These are phyloP conservation scores for Octopus sinensis DNA, from an alignment of 1,140 invertebrate species.

Conservation along the genomic window DNA sequence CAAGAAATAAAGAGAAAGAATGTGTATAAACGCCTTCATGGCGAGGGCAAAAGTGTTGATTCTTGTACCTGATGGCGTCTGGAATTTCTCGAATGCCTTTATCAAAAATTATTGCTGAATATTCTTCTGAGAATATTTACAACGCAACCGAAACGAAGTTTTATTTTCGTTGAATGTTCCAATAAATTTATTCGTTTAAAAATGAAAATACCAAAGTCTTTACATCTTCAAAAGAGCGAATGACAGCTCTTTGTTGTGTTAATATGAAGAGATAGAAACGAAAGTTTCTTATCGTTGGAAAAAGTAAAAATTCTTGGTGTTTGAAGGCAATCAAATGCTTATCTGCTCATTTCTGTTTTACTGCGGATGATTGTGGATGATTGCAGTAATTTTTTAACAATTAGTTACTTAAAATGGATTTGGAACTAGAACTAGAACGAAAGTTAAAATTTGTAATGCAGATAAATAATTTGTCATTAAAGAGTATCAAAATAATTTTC, in stretches of 20 bases:
- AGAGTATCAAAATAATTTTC: slow-evolving; percentile 26
- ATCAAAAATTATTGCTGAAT: slow-evolving; percentile 32
- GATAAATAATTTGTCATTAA: slow-evolving; percentile 15
- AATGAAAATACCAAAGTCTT: slow-evolving; percentile 42
- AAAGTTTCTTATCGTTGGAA: slow-evolving; percentile 57
- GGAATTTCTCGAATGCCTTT: neutral
- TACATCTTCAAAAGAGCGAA: slow-evolving; percentile 55
- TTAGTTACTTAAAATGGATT: slow-evolving; percentile 12
- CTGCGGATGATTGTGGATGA: slow-evolving; percentile 58
- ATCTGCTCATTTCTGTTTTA: slow-evolving; percentile 52
- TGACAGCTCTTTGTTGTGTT: slow-evolving; percentile 53
- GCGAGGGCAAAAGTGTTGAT: slow-evolving; percentile 9
- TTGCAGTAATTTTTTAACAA: slow-evolving; percentile 34
- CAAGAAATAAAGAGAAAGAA: slow-evolving; percentile 16
- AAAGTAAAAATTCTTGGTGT: slow-evolving; percentile 55
- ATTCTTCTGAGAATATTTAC: slow-evolving; percentile 53
- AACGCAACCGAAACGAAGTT: slow-evolving; percentile 59
- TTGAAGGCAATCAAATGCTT: slow-evolving; percentile 54
- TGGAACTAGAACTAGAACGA: neutral
- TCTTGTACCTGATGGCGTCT: neutral
- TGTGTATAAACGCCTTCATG: slow-evolving; percentile 4
- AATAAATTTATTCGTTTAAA: slow-evolving; percentile 38
- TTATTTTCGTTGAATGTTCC: slow-evolving; percentile 50
- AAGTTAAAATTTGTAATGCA: slow-evolving; percentile 21
- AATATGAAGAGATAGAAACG: slow-evolving; percentile 57